phyloP scores from a whole-genome alignment of 2,797 vertebrate species.

The Rhynchotus rufescens region DNA sequence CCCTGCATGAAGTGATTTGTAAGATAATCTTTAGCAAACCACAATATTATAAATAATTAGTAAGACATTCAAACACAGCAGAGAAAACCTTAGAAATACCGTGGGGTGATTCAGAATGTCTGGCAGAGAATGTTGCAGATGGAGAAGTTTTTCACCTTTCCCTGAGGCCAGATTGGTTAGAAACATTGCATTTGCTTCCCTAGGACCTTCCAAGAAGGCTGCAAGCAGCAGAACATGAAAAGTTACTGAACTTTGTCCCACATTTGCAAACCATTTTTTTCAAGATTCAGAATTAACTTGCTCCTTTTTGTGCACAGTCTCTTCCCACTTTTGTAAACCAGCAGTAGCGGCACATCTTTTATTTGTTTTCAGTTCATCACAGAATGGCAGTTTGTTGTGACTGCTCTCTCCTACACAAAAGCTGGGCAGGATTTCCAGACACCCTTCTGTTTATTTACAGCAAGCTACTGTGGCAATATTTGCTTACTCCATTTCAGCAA shows the following conservation, averaged over 20 bases:
- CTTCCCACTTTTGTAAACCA: conserved; percentile 1
- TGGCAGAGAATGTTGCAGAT: not conserved
- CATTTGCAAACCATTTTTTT: not conserved
- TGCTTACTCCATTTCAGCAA: conserved; percentile 6
- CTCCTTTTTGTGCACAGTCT: not conserved
- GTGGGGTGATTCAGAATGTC: not conserved
- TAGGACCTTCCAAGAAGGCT: not conserved
- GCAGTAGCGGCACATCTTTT: conserved; percentile 55
- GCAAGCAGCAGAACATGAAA: not conserved
- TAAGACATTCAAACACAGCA: not conserved
- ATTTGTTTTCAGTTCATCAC: conserved; percentile 62
- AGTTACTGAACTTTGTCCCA: not conserved
- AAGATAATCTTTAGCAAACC: not conserved
- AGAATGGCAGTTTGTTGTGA: conserved; percentile 57
- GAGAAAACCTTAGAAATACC: not conserved
- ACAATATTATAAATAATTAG: not conserved
- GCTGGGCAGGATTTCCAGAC: conserved; percentile 52
- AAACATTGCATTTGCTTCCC: not conserved
- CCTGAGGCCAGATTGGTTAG: not conserved
- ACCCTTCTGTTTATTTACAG: conserved; percentile 42
- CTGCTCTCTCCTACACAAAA: conserved; percentile 70
- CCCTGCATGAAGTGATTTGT: not conserved
- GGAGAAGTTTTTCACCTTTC: not conserved
- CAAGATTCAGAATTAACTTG: conserved; percentile 16
- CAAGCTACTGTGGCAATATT: conserved; percentile 23